A percentile compares a stretch with the other conserved stretches of the same genome.
phyloP scores from a whole-genome alignment of 2,888 invertebrate genomes.

The Panopea generosa region DNA sequence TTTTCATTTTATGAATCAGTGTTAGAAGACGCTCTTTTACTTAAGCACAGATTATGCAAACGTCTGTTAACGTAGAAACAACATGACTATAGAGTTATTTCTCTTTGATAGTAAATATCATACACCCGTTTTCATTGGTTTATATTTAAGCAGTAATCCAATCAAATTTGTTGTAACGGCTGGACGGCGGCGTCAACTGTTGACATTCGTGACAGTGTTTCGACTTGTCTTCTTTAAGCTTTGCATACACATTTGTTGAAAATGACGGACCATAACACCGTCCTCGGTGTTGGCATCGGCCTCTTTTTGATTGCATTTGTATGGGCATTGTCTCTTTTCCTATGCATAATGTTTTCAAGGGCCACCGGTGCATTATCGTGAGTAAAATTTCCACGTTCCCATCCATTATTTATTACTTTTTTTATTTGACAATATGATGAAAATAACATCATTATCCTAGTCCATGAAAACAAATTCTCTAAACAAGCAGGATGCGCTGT shows the following conservation, averaged over 20 bases:
- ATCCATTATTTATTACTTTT: too few relatives aligned
- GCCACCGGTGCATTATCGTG: conserved; percentile 76
- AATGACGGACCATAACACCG: conserved; percentile 51
- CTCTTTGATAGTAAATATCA: too few relatives aligned
- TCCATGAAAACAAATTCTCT: too few relatives aligned
- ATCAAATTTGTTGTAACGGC: conserved; percentile 18
- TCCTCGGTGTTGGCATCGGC: conserved; percentile 79
- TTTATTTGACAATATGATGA: too few relatives aligned
- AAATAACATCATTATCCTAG: too few relatives aligned
- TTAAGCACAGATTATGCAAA: too few relatives aligned
- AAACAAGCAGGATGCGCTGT: too few relatives aligned
- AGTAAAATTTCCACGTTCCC: conserved; percentile 63
- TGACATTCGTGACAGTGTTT: conserved; percentile 57
- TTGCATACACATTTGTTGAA: neutral
- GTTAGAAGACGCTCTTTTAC: too few relatives aligned
- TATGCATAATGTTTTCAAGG: conserved; percentile 76
- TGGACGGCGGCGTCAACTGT: conserved; percentile 11
- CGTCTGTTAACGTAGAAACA: too few relatives aligned
- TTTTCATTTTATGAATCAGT: too few relatives aligned
- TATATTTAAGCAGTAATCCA: conserved; percentile 5
- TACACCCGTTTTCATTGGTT: conserved; percentile 6
- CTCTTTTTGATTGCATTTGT: conserved; percentile 77
- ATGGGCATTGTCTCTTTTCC: conserved; percentile 75
- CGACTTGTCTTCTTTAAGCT: conserved; percentile 31
- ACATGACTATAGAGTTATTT: too few relatives aligned